Conservation (phyloP, 2,113 vertebrate species). For the Microcebus jonahi region DNA sequence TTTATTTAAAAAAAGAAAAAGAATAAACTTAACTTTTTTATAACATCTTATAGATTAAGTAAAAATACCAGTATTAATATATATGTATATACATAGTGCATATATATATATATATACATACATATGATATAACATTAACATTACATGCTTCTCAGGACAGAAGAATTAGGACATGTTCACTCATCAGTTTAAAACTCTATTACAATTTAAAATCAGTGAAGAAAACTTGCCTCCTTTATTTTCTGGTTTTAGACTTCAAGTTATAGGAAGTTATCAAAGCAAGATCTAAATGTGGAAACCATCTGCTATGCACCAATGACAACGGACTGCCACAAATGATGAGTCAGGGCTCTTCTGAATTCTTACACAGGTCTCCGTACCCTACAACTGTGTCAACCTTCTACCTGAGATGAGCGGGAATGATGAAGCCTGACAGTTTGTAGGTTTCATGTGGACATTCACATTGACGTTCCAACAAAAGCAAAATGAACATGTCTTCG, state of each 20-base stretch:
- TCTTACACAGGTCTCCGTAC: slow-evolving; percentile 58
- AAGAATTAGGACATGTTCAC: slow-evolving; percentile 82
- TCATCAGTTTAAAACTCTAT: slow-evolving; percentile 80
- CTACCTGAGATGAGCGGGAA: slow-evolving; percentile 82
- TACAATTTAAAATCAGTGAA: slow-evolving; percentile 78
- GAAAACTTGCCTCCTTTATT: slow-evolving; percentile 81
- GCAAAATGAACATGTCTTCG: slow-evolving; percentile 68
- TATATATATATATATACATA: slow-evolving; percentile 68
- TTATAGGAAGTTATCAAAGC: slow-evolving; percentile 83
- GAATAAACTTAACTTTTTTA: slow-evolving; percentile 82
- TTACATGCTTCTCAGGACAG: slow-evolving; percentile 87
- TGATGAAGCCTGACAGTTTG: slow-evolving; percentile 70
- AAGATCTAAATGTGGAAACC: slow-evolving; percentile 80
- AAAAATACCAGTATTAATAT: slow-evolving; percentile 88
- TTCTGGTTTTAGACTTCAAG: slow-evolving; percentile 82
- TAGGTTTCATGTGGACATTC: slow-evolving; percentile 69
- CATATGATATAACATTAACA: slow-evolving; percentile 82
- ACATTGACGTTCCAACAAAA: slow-evolving; percentile 71
- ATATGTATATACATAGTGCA: slow-evolving; percentile 83
- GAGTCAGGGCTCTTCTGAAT: slow-evolving; percentile 72
- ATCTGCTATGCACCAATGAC: slow-evolving; percentile 79
- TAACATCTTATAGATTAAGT: slow-evolving; percentile 85
- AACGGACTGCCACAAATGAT: slow-evolving; percentile 71
- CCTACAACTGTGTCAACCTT: slow-evolving; percentile 71
- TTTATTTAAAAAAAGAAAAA: slow-evolving; percentile 83